Evolutionary conservation across 35 echinoderm and acorn worm genomes (phyloP), one percentile per base, ranked within the genome.

Genomic region (Ptychodera flava): DNA sequence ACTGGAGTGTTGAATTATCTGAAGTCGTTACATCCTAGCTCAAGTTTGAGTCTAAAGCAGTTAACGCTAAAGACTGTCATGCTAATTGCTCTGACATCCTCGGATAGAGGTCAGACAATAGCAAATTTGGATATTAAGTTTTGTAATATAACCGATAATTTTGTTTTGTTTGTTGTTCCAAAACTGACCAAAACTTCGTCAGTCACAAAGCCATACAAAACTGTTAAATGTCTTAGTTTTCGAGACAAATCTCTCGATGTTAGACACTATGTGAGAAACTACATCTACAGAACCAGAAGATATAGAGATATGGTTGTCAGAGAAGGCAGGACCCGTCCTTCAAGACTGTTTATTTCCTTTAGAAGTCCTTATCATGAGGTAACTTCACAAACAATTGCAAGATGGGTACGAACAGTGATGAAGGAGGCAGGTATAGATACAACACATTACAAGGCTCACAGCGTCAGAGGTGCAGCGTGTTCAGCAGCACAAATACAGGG

Each of bases 1-100:
- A 30, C 15, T 16, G 33, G 35, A 16, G 88, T 89, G 35, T 89
- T 89, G 33, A 82, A 83, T 52, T 89, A 78, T 78, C 82, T 89
- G 31, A 82, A 80, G 28, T 82, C 16, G 37, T 83, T 76, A 52
- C 32, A 36, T 33, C 88, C 88, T 33, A 32, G 64, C 16, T 76
- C 52, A 35, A 83, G 38, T 12, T 35, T 89, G 76, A 81, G 80
- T 34, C 81, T 89, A 27, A 80, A 36, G 75, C n/a, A 89, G 28
- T 78, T 89, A 35, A 89, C 38, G 16, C 37, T 89, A 27, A 89
- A 89, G 78, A 34, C 38, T 84, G 78, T 14, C 31, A 88, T 88
- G 79, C 79, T 88, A 35, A n/a, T 88, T 33, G 34, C 87, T 52
- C 15, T 88, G 38, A 52, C 45, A 34, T 28, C 33, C 31, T 35